phyloP scores from a whole-genome alignment of 2,888 invertebrate genomes.

The Drosophila meridionalis region DNA sequence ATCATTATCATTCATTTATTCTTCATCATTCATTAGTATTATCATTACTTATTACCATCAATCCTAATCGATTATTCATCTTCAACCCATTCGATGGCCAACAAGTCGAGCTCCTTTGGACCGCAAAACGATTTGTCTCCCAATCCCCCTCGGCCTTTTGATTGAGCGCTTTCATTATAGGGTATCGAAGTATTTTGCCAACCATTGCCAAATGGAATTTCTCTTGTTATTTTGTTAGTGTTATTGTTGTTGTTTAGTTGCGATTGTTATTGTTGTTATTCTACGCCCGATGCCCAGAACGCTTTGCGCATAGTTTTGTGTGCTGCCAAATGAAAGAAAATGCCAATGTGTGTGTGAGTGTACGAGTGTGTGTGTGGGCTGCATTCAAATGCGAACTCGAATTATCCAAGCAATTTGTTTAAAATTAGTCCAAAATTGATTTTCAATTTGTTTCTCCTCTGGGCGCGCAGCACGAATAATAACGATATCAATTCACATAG shows the following conservation, averaged over 20 bases:
- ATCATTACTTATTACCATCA: background rate
- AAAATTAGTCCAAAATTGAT: conserved; percentile 70
- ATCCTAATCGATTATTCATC: background rate
- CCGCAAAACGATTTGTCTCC: background rate
- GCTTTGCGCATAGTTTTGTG: conserved; percentile 32
- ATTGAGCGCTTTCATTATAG: conserved; percentile 12
- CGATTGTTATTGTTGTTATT: conserved; percentile 41
- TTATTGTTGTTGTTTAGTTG: conserved; percentile 15
- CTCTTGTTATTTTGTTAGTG: conserved; percentile 12
- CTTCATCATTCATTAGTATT: background rate
- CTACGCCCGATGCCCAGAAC: conserved; percentile 7
- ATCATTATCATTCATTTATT: background rate
- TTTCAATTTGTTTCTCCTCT: conserved; percentile 44
- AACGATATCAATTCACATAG: conserved; percentile 28
- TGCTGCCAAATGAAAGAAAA: conserved; percentile 21
- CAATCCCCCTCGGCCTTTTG: background rate
- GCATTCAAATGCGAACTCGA: conserved; percentile 45
- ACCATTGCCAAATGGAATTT: background rate
- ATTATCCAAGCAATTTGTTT: conserved; percentile 71
- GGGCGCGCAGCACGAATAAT: conserved; percentile 15
- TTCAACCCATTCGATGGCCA: background rate
- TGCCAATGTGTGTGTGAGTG: background rate
- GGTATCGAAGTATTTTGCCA: conserved; percentile 23
- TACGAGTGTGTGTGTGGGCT: conserved; percentile 2
- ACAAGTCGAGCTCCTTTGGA: background rate